Evolutionary conservation across 2,797 vertebrate species (phyloP).

Genomic region (Galagoides demidoff): DNA sequence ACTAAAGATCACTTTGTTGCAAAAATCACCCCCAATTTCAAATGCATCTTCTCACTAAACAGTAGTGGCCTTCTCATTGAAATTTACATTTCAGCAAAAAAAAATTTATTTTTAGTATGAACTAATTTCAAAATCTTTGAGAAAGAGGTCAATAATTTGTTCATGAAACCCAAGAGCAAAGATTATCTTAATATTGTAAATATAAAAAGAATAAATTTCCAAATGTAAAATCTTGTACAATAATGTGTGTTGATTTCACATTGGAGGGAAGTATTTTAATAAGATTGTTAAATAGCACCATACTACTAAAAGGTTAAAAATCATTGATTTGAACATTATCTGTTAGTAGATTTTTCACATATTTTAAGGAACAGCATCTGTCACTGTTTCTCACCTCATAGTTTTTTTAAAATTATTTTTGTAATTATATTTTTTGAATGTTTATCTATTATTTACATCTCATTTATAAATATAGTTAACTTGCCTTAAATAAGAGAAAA

Average conservation of each 20-base stretch:
- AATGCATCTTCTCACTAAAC: not conserved
- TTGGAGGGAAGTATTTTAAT: not conserved
- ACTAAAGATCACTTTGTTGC: not conserved
- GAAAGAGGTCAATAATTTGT: not conserved
- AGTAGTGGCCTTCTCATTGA: not conserved
- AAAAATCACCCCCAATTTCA: not conserved
- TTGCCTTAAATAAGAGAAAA: slow-evolving; percentile 53
- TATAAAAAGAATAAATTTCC: not conserved
- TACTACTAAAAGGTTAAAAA: not conserved
- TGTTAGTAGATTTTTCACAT: not conserved
- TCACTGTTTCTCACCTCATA: not conserved
- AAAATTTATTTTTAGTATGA: not conserved
- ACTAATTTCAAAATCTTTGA: slow-evolving; percentile 15
- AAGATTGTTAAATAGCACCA: not conserved
- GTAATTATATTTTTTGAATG: slow-evolving; percentile 14
- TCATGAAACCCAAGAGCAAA: not conserved
- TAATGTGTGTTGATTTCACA: not conserved
- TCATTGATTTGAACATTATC: not conserved
- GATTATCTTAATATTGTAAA: not conserved
- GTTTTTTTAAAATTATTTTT: slow-evolving; percentile 39
- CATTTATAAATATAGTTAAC: slow-evolving; percentile 19
- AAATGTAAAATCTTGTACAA: not conserved
- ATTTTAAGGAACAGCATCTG: not conserved
- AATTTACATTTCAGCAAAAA: not conserved
- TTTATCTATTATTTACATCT: slow-evolving; percentile 5